Evolutionary conservation across 2,113 vertebrate genomes (phyloP).

Genomic region (Laticauda laticaudata): DNA sequence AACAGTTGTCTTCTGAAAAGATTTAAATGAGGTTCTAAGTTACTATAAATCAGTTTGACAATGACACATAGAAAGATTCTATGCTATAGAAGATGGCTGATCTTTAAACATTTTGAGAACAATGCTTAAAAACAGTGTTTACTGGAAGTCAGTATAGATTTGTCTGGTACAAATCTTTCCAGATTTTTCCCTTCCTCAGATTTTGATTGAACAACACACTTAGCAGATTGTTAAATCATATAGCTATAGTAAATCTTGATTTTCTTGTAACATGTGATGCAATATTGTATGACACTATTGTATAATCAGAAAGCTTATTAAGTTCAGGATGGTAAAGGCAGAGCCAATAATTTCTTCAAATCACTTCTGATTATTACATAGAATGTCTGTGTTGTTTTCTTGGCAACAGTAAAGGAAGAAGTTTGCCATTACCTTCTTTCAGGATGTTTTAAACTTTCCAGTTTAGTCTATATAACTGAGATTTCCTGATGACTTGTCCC

Average conservation of each 20-base stretch:
- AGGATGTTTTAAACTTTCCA: background rate
- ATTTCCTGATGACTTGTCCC: background rate
- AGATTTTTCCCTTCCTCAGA: background rate
- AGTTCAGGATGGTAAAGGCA: background rate
- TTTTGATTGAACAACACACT: background rate
- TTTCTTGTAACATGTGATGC: background rate
- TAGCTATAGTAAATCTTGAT: background rate
- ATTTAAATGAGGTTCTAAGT: background rate
- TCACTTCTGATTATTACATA: background rate
- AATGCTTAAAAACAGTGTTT: background rate
- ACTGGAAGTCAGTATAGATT: background rate
- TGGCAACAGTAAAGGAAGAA: background rate
- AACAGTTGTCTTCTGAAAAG: background rate
- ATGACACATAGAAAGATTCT: background rate
- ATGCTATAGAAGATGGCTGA: background rate
- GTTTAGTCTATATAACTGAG: background rate
- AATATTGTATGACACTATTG: background rate
- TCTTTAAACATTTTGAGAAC: background rate
- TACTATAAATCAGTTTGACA: background rate
- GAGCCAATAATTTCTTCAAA: background rate
- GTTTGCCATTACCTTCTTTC: background rate
- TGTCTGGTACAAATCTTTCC: background rate
- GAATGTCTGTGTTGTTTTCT: background rate
- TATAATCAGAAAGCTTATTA: background rate
- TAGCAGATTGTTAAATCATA: background rate